These are phyloP conservation scores for Crotalus tigris DNA, from an alignment of 2,113 vertebrate species.

Conservation along the genomic window DNA sequence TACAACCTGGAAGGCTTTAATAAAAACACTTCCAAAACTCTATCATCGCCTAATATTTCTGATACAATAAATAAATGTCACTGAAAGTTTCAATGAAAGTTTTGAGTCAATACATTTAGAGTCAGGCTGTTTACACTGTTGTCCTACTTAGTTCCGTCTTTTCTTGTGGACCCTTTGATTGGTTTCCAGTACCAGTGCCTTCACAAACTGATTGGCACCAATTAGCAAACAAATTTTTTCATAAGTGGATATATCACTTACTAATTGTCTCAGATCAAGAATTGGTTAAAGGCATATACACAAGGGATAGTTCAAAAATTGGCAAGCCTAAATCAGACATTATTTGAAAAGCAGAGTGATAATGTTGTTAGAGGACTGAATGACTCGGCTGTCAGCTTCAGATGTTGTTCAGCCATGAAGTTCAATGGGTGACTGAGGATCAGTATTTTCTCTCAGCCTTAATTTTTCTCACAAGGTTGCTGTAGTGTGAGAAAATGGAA, in stretches of 20 bases:
- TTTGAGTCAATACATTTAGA: not conserved
- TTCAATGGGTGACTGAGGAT: not conserved
- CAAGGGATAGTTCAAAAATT: not conserved
- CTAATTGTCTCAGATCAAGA: not conserved
- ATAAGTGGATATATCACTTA: not conserved
- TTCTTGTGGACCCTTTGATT: not conserved
- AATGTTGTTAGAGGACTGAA: not conserved
- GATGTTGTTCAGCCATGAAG: not conserved
- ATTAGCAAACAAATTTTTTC: not conserved
- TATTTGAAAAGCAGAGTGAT: not conserved
- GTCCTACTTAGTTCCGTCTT: not conserved
- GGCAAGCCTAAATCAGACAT: not conserved
- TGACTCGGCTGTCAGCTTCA: not conserved
- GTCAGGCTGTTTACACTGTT: not conserved
- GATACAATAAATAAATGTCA: not conserved
- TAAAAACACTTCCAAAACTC: not conserved
- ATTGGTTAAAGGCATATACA: not conserved
- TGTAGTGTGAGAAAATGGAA: not conserved
- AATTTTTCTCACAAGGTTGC: not conserved
- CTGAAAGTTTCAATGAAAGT: not conserved
- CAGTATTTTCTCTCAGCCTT: not conserved
- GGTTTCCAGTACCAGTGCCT: not conserved
- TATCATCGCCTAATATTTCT: not conserved
- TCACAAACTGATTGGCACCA: not conserved
- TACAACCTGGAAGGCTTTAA: not conserved